A percentile compares a stretch with the other conserved stretches of the same genome.
phyloP scores from a whole-genome alignment of 30 jellyfish, hydroid and myxozoan species.

The Calvadosia cruxmelitensis region DNA sequence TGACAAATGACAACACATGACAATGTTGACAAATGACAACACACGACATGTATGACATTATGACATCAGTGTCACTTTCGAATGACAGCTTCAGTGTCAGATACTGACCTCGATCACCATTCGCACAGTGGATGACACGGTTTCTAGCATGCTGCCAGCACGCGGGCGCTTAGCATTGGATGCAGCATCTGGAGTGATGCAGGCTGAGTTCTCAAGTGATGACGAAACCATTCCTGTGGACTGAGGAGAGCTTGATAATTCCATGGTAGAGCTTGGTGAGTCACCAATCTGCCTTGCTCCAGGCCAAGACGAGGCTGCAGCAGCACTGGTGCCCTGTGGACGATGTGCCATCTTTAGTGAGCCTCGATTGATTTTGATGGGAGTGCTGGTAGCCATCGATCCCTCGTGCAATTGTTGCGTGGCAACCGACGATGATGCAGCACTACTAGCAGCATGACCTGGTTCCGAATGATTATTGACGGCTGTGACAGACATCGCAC shows the following conservation, averaged over 20 bases:
- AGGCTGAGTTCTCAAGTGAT: conserved; percentile 84
- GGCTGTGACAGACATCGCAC: too few relatives aligned
- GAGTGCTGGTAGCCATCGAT: conserved; percentile 87
- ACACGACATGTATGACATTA: too few relatives aligned
- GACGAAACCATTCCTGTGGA: conserved; percentile 46
- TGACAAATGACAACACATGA: too few relatives aligned
- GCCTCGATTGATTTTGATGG: conserved; percentile 48
- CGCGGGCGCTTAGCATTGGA: conserved; percentile 67
- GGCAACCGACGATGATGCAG: conserved; percentile 12
- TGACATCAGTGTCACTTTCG: too few relatives aligned
- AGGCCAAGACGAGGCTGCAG: conserved; percentile 97
- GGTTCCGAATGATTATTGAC: too few relatives aligned
- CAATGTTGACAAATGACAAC: too few relatives aligned
- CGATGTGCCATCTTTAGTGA: conserved; percentile 22
- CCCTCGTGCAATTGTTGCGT: conserved; percentile 23
- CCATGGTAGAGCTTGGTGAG: conserved; percentile 34
- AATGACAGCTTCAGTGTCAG: too few relatives aligned
- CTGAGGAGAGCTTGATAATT: not conserved
- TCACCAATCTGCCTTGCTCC: conserved; percentile 38
- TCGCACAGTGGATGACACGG: conserved; percentile 73
- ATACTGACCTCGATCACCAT: conserved; percentile 85
- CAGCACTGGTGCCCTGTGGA: not conserved
- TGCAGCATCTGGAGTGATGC: conserved; percentile 76
- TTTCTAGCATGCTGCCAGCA: conserved; percentile 79
- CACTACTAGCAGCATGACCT: not conserved